A percentile compares a stretch with the other conserved stretches of the same genome.
Evolutionary conservation across 2,113 vertebrate species (phyloP).

Genomic region (Jacana jacana): DNA sequence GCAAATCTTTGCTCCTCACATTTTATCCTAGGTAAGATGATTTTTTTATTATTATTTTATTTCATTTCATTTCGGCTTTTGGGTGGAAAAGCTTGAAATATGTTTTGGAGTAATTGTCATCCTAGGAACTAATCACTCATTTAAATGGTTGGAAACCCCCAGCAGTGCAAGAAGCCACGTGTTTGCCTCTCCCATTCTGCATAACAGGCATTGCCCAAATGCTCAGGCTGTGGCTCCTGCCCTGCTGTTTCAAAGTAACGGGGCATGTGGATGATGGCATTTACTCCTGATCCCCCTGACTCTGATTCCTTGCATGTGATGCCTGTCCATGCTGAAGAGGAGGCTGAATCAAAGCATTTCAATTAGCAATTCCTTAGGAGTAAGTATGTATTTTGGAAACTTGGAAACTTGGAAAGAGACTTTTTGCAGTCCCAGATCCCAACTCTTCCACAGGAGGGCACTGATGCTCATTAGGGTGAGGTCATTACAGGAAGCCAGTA

Average conservation of each 20-base stretch:
- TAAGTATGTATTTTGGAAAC: not conserved
- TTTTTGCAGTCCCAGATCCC: not conserved
- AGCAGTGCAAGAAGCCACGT: not conserved
- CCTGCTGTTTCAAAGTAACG: not conserved
- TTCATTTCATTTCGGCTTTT: not conserved
- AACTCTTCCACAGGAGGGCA: not conserved
- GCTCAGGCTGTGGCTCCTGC: not conserved
- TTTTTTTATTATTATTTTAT: not conserved
- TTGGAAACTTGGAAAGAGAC: no score
- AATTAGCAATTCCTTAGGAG: not conserved
- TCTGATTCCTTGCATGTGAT: not conserved
- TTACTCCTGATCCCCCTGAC: not conserved
- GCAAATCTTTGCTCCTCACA: not conserved
- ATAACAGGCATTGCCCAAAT: not conserved
- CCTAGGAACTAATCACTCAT: not conserved
- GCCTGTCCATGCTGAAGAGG: rapidly evolving
- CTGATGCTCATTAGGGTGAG: not conserved
- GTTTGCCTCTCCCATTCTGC: not conserved
- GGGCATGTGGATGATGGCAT: not conserved
- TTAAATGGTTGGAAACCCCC: not conserved
- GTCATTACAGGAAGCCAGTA: rapidly evolving
- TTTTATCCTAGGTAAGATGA: not conserved
- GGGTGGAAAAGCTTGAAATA: not conserved
- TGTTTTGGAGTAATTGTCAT: not conserved
- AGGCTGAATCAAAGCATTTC: not conserved